Evolutionary conservation across 2,797 vertebrate genomes (phyloP), one percentile per base, ranked within the genome.

Genomic region (Limnodromus scolopaceus): DNA sequence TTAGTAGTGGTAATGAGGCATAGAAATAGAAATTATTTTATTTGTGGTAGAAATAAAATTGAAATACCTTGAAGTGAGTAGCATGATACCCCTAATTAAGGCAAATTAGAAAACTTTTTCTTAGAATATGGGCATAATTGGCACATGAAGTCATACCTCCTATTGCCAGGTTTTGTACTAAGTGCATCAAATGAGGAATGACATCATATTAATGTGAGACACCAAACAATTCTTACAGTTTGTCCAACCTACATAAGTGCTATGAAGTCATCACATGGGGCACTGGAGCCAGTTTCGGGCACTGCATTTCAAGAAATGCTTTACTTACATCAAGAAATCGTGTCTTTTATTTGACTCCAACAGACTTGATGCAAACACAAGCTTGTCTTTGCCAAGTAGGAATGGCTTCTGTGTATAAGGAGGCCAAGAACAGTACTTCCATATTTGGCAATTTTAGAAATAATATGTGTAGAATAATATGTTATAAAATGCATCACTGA

Each of bases 181-280:
- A 46, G 22, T 32, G 14, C 25, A n/a, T 61, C 57, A 48, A 58
- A 36, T 71, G 10, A 68, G 14, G 15, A 20, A 66, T 22, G 48
- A 3, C 19, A 49, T 65, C 25, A 7, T 24, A 39, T 27, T 30
- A 63, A 39, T 24, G 17, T 46, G 41, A 72, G 60, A 61, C 2
- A 43, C 61, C 51, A 61, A 84, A 19, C 3, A 41, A 36, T 60
- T 78, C 89, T 84, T 51, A 45, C 4, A 11, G 9, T 34, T 87
- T 58, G 16, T 60, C 46, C 25, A 69, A 16, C 39, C 45, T 55
- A 9, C 16, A 7, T 68, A 38, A 63, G 16, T 15, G 7, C 11
- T 71, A 4, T 17, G 30, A n/a, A 54, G 12, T 54, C 30, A 45
- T 43, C 8, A 7, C 0, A 0, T 54, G n/a, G 19, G 32, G 11